Evolutionary conservation across 2,797 vertebrate species (phyloP), one percentile per base, ranked within the genome.

Genomic region (Coracias cyanogaster): DNA sequence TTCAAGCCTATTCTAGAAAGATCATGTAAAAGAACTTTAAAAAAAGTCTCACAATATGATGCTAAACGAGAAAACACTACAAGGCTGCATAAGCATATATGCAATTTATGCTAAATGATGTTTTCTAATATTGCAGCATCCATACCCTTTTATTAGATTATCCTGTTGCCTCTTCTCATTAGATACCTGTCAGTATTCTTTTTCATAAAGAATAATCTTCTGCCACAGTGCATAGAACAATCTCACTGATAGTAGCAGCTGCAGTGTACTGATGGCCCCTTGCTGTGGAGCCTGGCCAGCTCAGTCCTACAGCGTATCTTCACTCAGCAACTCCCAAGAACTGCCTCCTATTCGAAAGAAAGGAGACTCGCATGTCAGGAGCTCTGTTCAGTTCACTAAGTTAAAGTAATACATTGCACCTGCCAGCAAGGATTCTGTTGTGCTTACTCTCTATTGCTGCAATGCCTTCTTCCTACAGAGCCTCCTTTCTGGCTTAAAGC

Each of bases 341-440:
- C 55, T 65, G 69, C 76, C 83, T 89, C 84, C 65, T 21, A 2
- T 80, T 13, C 61, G 72, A 93, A 74, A 92, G 45, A 92, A 91
- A 81, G 43, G 84, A 70, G 49, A 46, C 71, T 87, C 67, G 3
- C 31, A 11, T 57, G 48, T 43, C 67, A 82, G 65, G 43, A 78
- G 41, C 45, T 55, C 60, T 69, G 17, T 37, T 84, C 31, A 24
- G 22, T 74, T 58, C 0, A 13, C 54, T 82, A 37, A 78, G 55
- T 73, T 87, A 87, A 95, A 95, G 89, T 71, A 90, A 93, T 83
- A 89, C 28, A 49, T 39, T 33, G 61, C 64, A 96, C 58, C 92
- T 95, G 92, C 93, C 93, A 95, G 51, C 18, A 70, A 95, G 87
- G 89, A 77, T 78, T 94, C 86, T 29, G 17, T 76, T 31, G 48